Conservation (phyloP, 2,113 vertebrate genomes). For the Ceuthmochares aereus region DNA sequence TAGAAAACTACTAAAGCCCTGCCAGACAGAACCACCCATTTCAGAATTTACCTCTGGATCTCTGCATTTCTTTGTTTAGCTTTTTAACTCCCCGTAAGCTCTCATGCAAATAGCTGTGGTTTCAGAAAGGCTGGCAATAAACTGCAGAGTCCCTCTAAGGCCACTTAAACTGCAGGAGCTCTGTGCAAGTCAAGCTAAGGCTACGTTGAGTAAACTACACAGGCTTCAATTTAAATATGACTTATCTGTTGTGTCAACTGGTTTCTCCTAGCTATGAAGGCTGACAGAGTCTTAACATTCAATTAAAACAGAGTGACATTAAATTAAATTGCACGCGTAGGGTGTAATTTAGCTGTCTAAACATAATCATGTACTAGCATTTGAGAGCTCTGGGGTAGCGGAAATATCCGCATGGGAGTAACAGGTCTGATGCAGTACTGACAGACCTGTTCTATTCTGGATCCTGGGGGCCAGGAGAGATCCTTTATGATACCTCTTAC, state of each 20-base stretch:
- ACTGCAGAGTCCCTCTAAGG: background rate
- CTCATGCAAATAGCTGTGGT: background rate
- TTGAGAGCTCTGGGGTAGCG: background rate
- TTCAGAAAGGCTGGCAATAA: background rate
- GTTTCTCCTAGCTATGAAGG: background rate
- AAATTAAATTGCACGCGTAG: background rate
- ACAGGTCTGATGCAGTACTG: background rate
- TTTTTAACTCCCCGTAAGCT: background rate
- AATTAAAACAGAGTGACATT: constrained; percentile 38
- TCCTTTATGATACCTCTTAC: background rate
- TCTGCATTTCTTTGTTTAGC: background rate
- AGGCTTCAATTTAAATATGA: background rate
- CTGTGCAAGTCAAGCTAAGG: background rate
- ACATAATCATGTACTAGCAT: background rate
- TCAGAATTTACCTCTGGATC: background rate
- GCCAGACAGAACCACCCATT: background rate
- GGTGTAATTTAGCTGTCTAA: constrained; percentile 45
- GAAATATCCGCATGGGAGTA: constrained; percentile 5
- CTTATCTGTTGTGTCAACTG: background rate
- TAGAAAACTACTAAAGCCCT: background rate
- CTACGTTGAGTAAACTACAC: background rate
- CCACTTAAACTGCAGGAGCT: background rate
- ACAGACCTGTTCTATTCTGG: background rate
- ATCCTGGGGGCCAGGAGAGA: background rate
- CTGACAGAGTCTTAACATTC: constrained; percentile 22